Base-by-base conservation (phyloP, 2,888 invertebrate genomes). In the Synanthedon myopaeformis region DNA sequence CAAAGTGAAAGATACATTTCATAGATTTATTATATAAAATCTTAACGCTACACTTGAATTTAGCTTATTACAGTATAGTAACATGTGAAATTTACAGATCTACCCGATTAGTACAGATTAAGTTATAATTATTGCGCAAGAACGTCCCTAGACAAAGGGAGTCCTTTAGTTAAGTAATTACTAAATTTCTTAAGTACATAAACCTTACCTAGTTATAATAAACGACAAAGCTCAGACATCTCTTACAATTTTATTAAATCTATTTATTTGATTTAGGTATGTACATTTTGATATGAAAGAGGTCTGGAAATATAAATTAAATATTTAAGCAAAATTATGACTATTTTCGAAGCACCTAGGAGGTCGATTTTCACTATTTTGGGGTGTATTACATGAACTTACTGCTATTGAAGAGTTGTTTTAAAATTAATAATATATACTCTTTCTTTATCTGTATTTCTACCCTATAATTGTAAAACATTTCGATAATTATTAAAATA, bases 1-100 rank as follows among this genome's bases (percentile, higher is more conserved):
- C 12, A 23, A 11, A 66, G 64, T 78, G 75, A 77, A 79, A 78
- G 76, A 71, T 86, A 85, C 83, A 83, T 86, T 87, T 85, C 76
- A 85, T 84, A 82, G 76, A 83, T 87, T 87, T 87, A 87, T 86
- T 87, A 85, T 87, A 87, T 84, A 87, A 87, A 87, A 86, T 82
- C 87, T 87, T 87, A 86, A 73, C 67, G 67, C 85, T 87, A 87
- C 85, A 74, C 77, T 72, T 72, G 74, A 83, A 79, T 75, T 77
- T 78, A 82, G 82, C 82, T 85, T 84, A 85, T 63, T 65, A 67
- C 64, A 73, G 63, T 77, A 77, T 80, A 84, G 76, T 86, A 85
- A 86, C 85, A 84, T 84, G 82, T 82, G 82, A 81, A 85, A 86
- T 86, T 72, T 86, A 86, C 85, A 86, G 79, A 80, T 72, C 81